Percentiles rank a stretch among this genome's conserved stretches.
Conservation (phyloP, 2,888 invertebrate genomes). For the Tetragonisca angustula region DNA sequence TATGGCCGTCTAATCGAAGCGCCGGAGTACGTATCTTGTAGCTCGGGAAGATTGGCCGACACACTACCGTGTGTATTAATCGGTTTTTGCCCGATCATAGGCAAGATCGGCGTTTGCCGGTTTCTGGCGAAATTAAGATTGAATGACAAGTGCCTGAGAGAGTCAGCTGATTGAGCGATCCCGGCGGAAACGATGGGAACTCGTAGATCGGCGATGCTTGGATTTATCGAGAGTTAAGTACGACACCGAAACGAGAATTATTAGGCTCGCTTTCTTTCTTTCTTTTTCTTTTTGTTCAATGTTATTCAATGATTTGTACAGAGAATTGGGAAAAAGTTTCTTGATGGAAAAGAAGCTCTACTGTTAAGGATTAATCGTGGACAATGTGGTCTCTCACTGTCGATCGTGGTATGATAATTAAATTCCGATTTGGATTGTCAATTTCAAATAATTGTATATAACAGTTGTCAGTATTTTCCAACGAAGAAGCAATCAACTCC, state of each 20-base stretch:
- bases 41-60: slow-evolving; percentile 16
- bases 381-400: not conserved
- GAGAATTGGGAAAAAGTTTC: not conserved
- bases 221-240: slow-evolving; percentile 10
- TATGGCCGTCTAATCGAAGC: slow-evolving; percentile 52
- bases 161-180: slow-evolving; percentile 37
- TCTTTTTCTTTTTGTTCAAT: too few species aligned
- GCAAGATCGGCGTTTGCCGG: slow-evolving; percentile 9
- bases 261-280: not conserved
- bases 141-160: slow-evolving; percentile 32
- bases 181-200: slow-evolving; percentile 7
- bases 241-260: not conserved
- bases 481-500: too few species aligned
- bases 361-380: not conserved
- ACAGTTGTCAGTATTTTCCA: too few species aligned
- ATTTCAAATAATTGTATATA: too few species aligned
- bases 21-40: slow-evolving; percentile 20
- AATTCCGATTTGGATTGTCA: not conserved
- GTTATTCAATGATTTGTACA: not conserved
- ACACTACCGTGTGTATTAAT: slow-evolving; percentile 44
- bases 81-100: slow-evolving; percentile 47
- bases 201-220: not conserved
- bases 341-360: not conserved
- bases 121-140: slow-evolving; percentile 28
- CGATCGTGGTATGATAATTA: not conserved